A percentile compares a stretch with the other conserved stretches of the same genome.
Evolutionary conservation across 2,113 vertebrate genomes (phyloP).

Genomic region (Romanogobio albipinnatus): DNA sequence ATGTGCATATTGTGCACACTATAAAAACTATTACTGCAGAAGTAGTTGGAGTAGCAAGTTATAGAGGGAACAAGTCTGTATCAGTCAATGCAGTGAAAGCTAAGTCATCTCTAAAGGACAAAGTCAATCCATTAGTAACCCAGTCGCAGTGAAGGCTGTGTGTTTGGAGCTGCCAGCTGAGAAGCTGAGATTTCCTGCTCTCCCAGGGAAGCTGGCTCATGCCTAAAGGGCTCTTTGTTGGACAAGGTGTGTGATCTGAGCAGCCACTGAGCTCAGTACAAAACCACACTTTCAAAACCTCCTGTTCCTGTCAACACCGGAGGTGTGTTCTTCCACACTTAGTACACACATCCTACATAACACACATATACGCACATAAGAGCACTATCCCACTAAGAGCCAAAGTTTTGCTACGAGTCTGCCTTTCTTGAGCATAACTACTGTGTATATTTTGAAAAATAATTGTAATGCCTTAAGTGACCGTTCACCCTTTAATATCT

Average conservation of each 20-base stretch:
- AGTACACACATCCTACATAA: neutral
- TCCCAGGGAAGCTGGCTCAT: slow-evolving; percentile 66
- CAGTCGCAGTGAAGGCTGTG: slow-evolving; percentile 60
- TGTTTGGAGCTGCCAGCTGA: slow-evolving; percentile 67
- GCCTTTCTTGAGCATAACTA: slow-evolving; percentile 7
- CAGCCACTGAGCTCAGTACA: slow-evolving; percentile 35
- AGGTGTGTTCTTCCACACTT: slow-evolving; percentile 15
- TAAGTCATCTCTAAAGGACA: slow-evolving; percentile 57
- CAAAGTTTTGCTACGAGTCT: neutral
- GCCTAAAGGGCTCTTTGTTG: slow-evolving; percentile 72
- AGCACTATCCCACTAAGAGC: neutral
- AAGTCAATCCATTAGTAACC: slow-evolving; percentile 68
- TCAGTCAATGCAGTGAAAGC: slow-evolving; percentile 58
- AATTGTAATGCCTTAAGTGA: no score
- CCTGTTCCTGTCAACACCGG: slow-evolving; percentile 36
- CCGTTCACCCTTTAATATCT: no score
- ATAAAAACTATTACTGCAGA: neutral
- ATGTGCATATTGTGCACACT: neutral
- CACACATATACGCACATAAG: neutral
- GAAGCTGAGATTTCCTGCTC: slow-evolving; percentile 67
- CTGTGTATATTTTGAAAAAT: neutral
- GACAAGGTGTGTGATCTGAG: slow-evolving; percentile 5
- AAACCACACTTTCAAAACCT: slow-evolving; percentile 48
- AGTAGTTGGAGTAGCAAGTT: neutral
- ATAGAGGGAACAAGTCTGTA: slow-evolving; percentile 23